Evolutionary conservation across 2,797 vertebrate genomes (phyloP).

Genomic region (Crax fasciolata): DNA sequence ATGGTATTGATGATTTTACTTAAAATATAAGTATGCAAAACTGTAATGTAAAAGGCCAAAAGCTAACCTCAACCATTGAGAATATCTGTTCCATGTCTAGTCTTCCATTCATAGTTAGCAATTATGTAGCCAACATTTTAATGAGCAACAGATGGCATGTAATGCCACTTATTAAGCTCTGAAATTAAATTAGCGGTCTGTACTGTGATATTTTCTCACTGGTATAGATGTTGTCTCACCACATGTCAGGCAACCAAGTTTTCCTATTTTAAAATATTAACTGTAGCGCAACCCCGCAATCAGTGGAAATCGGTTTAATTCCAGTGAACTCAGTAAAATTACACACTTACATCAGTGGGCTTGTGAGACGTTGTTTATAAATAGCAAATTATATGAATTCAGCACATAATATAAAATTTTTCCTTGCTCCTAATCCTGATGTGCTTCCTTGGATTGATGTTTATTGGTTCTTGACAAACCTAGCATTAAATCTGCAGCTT

Average conservation of each 20-base stretch:
- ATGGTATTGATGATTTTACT: background rate
- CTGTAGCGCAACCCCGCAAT: background rate
- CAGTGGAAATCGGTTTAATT: background rate
- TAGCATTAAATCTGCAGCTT: background rate
- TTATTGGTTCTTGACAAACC: background rate
- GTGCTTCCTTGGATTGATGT: background rate
- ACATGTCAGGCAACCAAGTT: background rate
- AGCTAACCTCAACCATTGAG: background rate
- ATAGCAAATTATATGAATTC: background rate
- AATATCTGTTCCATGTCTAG: background rate
- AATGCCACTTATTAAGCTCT: background rate
- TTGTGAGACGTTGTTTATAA: background rate
- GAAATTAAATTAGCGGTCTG: background rate
- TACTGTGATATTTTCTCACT: background rate
- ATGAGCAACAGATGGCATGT: background rate
- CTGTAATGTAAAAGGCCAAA: background rate
- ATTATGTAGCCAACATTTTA: background rate
- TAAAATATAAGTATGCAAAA: background rate
- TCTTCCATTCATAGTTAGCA: background rate
- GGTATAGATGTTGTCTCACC: background rate
- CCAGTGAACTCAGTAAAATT: background rate
- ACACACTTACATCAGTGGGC: background rate
- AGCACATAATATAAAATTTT: background rate
- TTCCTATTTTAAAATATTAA: background rate
- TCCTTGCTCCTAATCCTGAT: background rate